Percentiles rank a stretch among this genome's conserved stretches.
phyloP scores from a whole-genome alignment of 2,113 vertebrate genomes.

The Pygoscelis antarcticus region DNA sequence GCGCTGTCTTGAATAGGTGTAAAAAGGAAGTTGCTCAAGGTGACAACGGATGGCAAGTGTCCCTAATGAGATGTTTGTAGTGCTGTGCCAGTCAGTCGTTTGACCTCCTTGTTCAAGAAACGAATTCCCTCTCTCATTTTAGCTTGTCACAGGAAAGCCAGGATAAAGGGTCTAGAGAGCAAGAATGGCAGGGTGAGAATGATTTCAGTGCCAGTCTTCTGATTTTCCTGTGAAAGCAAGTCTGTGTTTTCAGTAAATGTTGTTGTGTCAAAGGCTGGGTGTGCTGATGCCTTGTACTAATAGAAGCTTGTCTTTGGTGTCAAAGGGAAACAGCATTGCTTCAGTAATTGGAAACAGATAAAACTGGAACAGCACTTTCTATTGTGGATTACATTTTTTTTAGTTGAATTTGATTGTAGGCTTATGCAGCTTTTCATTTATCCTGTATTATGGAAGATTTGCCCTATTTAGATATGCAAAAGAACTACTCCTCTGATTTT shows the following conservation, averaged over 20 bases:
- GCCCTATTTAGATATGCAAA: background rate
- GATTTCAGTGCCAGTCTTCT: background rate
- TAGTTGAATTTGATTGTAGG: background rate
- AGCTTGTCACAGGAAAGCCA: background rate
- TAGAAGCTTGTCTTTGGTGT: background rate
- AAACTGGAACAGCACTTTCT: background rate
- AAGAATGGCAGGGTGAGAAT: background rate
- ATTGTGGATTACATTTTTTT: background rate
- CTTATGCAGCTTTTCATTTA: background rate
- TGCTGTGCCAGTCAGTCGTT: background rate
- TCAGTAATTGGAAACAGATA: background rate
- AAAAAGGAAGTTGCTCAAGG: background rate
- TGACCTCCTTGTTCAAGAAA: background rate
- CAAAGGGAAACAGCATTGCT: background rate
- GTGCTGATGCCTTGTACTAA: background rate
- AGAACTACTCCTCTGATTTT: background rate
- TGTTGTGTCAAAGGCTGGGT: background rate
- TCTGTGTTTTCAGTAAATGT: background rate
- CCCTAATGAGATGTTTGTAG: background rate
- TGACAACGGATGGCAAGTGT: background rate
- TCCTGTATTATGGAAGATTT: background rate
- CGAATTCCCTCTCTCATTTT: accelerated
- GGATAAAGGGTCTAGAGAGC: background rate
- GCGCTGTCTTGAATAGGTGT: background rate
- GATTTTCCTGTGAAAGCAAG: background rate